Percentiles rank a stretch among this genome's conserved stretches.
phyloP scores from a whole-genome alignment of 2,797 vertebrate species.

The Karalla daura region DNA sequence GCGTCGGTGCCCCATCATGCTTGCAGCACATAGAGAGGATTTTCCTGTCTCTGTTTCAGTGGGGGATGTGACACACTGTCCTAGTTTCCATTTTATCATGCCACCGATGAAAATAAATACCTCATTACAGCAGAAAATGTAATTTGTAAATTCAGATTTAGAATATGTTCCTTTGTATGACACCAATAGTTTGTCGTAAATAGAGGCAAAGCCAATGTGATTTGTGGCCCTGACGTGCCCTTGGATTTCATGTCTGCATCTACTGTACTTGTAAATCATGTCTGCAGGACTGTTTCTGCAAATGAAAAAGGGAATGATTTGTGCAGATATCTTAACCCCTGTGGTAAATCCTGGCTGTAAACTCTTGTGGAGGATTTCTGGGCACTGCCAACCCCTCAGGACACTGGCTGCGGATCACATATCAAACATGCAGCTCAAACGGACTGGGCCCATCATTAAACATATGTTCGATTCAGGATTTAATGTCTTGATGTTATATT shows the following conservation, averaged over 20 bases:
- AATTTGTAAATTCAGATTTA: slow-evolving; percentile 63
- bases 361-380: slow-evolving; percentile 61
- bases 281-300: slow-evolving; percentile 69
- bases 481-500: slow-evolving; percentile 67
- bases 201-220: slow-evolving; percentile 51
- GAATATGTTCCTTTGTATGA: slow-evolving; percentile 52
- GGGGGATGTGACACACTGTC: slow-evolving; percentile 70
- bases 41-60: slow-evolving; percentile 45
- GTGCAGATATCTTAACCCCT: slow-evolving; percentile 70
- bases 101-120: slow-evolving; percentile 63
- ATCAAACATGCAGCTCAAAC: slow-evolving; percentile 53
- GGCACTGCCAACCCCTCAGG: slow-evolving; percentile 45
- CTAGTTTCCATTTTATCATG: slow-evolving; percentile 58
- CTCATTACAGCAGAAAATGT: slow-evolving; percentile 51
- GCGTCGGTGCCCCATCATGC: slow-evolving; percentile 42
- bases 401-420: slow-evolving; percentile 51
- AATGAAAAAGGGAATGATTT: slow-evolving; percentile 81
- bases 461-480: slow-evolving; percentile 59
- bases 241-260: slow-evolving; percentile 72
- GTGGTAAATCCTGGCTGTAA: slow-evolving; percentile 72
- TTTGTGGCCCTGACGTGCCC: slow-evolving; percentile 63
- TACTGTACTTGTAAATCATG: slow-evolving; percentile 76
- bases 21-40: slow-evolving; percentile 45
- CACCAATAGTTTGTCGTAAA: slow-evolving; percentile 48
- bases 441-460: slow-evolving; percentile 50